phyloP scores from a whole-genome alignment of 2,797 vertebrate species.

The Bradypus variegatus region DNA sequence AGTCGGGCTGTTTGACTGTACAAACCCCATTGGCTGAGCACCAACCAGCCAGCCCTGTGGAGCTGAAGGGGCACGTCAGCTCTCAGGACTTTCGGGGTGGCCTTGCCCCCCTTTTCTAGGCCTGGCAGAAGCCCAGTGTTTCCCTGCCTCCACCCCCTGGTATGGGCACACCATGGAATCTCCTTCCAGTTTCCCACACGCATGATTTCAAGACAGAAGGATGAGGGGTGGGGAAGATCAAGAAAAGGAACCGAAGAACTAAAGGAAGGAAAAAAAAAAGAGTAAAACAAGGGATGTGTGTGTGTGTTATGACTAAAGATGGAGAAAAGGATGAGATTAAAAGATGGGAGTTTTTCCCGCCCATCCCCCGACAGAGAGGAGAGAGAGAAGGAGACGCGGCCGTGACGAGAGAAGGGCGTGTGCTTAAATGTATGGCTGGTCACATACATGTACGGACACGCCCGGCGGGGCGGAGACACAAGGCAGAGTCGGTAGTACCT shows the following conservation, averaged over 20 bases:
- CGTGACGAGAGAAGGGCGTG: conserved; percentile 16
- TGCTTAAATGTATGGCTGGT: conserved; percentile 38
- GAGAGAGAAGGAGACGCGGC: background rate
- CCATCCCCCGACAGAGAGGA: conserved; percentile 34
- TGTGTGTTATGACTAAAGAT: conserved; percentile 44
- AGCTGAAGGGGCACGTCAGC: background rate
- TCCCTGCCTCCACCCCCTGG: background rate
- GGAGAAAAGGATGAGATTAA: conserved; percentile 35
- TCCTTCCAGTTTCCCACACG: conserved; percentile 75
- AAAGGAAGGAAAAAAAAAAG: background rate
- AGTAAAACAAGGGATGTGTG: background rate
- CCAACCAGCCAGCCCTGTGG: background rate
- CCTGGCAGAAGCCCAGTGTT: background rate
- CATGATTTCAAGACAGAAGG: conserved; percentile 67
- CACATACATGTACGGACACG: conserved; percentile 63
- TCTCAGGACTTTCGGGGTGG: background rate
- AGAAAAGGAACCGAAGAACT: conserved; percentile 55
- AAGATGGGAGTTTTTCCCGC: background rate
- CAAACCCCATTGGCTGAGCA: background rate
- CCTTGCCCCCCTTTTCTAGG: background rate
- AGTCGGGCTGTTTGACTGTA: conserved; percentile 50
- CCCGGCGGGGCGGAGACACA: conserved; percentile 80
- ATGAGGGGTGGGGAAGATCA: conserved; percentile 66
- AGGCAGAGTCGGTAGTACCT: conserved; percentile 91
- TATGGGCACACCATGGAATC: conserved; percentile 13